These are phyloP conservation scores for Pantherophis vulpinus DNA, from an alignment of 2,797 vertebrate species.

Conservation along the genomic window DNA sequence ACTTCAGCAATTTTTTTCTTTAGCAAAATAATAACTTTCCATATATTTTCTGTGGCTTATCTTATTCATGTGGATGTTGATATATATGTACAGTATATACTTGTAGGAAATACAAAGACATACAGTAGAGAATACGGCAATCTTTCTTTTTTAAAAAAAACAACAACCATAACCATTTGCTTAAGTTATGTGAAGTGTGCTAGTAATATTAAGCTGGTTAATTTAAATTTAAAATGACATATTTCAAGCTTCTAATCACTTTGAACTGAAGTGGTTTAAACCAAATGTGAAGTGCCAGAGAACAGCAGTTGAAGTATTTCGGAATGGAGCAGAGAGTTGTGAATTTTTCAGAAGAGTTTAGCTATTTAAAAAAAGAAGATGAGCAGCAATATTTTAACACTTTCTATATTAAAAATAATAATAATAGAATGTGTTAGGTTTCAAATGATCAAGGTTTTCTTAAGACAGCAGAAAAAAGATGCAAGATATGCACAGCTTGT, in stretches of 20 bases:
- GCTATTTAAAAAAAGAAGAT: not conserved
- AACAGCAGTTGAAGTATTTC: slow-evolving; percentile 68
- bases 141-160: slow-evolving; percentile 52
- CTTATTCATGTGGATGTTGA: not conserved
- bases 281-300: slow-evolving; percentile 70
- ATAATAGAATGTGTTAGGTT: slow-evolving; percentile 7
- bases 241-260: slow-evolving; percentile 77
- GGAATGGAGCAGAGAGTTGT: slow-evolving; percentile 45
- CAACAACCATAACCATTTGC: slow-evolving; percentile 66
- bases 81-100: not conserved
- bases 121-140: slow-evolving; percentile 41
- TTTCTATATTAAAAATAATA: slow-evolving; percentile 5
- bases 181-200: slow-evolving; percentile 70
- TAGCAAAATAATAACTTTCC: not conserved
- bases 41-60: not conserved
- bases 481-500: not conserved
- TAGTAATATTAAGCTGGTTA: slow-evolving; percentile 73
- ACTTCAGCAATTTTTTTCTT: slow-evolving; percentile 32
- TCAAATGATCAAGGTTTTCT: slow-evolving; percentile 13
- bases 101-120: not conserved
- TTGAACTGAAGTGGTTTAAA: slow-evolving; percentile 75
- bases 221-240: slow-evolving; percentile 77
- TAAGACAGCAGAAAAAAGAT: not conserved
- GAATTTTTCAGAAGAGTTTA: slow-evolving; percentile 55
- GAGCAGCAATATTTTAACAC: not conserved